Conservation (phyloP, 2,888 invertebrate genomes). For the Capitulum mitella region DNA sequence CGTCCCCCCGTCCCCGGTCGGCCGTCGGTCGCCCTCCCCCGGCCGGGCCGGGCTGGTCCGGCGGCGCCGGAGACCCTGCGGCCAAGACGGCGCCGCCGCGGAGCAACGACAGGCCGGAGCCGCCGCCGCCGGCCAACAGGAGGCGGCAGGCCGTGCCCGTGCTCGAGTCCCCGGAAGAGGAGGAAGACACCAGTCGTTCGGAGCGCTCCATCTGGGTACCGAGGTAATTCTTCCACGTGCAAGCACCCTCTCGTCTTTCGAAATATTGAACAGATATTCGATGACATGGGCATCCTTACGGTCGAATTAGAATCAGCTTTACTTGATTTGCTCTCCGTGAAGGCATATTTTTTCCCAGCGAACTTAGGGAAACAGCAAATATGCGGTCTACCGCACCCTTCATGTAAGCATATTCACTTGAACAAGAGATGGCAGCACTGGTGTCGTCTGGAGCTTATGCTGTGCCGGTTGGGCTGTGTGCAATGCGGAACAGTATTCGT, state of each 20-base stretch:
- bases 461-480: background rate
- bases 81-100: background rate
- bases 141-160: background rate
- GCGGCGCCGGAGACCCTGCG: background rate
- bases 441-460: background rate
- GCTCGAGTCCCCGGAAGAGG: background rate
- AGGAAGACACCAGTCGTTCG: background rate
- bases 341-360: too few relatives aligned
- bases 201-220: slow-evolving; percentile 5
- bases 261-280: too few relatives aligned
- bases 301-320: too few relatives aligned
- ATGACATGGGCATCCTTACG: too few relatives aligned
- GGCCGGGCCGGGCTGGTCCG: background rate
- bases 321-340: too few relatives aligned
- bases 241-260: too few relatives aligned
- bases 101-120: too few relatives aligned
- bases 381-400: too few relatives aligned
- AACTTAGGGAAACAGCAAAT: too few relatives aligned
- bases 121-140: background rate
- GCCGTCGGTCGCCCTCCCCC: background rate
- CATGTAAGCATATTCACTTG: too few relatives aligned
- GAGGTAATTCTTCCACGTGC: too few relatives aligned
- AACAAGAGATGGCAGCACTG: background rate
- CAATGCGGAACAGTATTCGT: background rate
- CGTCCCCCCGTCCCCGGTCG: background rate